Conservation (phyloP, 2,888 invertebrate genomes). For the Beris chalybata region DNA sequence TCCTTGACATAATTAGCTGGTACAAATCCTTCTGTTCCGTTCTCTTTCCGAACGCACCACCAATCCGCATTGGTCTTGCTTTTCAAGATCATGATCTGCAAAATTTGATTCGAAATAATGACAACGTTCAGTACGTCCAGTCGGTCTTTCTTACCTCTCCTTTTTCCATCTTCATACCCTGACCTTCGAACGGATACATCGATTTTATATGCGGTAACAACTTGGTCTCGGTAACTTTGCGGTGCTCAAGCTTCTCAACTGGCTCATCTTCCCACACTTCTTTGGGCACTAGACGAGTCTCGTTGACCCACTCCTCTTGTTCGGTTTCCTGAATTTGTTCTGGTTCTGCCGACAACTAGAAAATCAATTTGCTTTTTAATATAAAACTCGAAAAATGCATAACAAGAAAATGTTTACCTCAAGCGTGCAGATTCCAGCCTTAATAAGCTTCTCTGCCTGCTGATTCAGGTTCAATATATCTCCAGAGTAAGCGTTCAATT, state of each 20-base stretch:
- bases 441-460: constrained; percentile 75
- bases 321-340: constrained; percentile 63
- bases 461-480: constrained; percentile 81
- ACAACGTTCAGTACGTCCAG: neutral
- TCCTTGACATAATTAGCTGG: constrained; percentile 96
- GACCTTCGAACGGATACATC: constrained; percentile 87
- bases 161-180: constrained; percentile 89
- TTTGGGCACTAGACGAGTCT: constrained; percentile 80
- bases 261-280: constrained; percentile 93
- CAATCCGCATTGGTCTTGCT: constrained; percentile 96
- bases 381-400: neutral
- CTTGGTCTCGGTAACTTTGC: constrained; percentile 84
- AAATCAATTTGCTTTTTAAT: constrained; percentile 34
- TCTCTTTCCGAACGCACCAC: constrained; percentile 97
- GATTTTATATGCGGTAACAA: constrained; percentile 85
- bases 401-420: constrained; percentile 43
- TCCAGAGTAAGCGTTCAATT: constrained; percentile 83
- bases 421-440: constrained; percentile 69
- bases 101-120: neutral
- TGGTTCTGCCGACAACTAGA: constrained; percentile 63
- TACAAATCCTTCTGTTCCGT: constrained; percentile 93
- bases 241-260: constrained; percentile 79
- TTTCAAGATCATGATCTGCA: constrained; percentile 77
- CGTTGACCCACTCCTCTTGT: constrained; percentile 77
- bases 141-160: constrained; percentile 64